A percentile compares a stretch with the other conserved stretches of the same genome.
phyloP scores from a whole-genome alignment of 2,888 invertebrate genomes.

The Epistrophe grossulariae region DNA sequence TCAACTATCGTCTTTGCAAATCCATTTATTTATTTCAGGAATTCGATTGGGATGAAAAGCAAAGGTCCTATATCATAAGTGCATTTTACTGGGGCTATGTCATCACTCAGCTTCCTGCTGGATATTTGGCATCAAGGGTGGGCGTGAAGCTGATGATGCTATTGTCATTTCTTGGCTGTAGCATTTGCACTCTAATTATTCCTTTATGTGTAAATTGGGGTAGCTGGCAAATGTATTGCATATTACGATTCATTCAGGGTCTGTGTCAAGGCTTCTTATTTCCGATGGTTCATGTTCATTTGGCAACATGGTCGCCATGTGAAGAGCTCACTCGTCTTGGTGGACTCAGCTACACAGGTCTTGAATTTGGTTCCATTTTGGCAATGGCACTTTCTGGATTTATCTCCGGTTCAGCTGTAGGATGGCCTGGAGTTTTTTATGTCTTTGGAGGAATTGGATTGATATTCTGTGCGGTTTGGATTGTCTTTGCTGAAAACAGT shows the following conservation, averaged over 20 bases:
- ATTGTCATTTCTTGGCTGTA: conserved; percentile 85
- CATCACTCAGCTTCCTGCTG: conserved; percentile 85
- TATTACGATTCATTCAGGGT: conserved; percentile 86
- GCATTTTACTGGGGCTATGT: conserved; percentile 87
- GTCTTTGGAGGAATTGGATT: conserved; percentile 84
- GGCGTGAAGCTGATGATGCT: conserved; percentile 87
- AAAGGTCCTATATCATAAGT: conserved; percentile 85
- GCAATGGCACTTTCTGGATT: conserved; percentile 86
- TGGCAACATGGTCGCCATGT: conserved; percentile 87
- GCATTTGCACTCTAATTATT: conserved; percentile 86
- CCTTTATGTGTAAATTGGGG: conserved; percentile 87
- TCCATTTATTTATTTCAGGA: conserved; percentile 1
- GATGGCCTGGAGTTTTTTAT: conserved; percentile 88
- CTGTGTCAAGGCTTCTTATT: conserved; percentile 87
- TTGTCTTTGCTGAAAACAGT: conserved; percentile 85
- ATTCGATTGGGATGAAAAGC: conserved; percentile 83
- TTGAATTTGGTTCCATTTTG: conserved; percentile 87
- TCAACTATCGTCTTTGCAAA: too few species aligned
- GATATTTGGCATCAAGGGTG: conserved; percentile 87
- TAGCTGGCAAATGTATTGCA: conserved; percentile 85
- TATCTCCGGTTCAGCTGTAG: conserved; percentile 84
- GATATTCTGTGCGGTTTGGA: conserved; percentile 84
- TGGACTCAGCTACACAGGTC: conserved; percentile 85
- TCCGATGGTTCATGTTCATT: conserved; percentile 86
- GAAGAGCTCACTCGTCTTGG: conserved; percentile 87